Percentiles rank a stretch among this genome's conserved stretches.
Conservation (phyloP, 2,888 invertebrate genomes). For the Acronicta leporina region DNA sequence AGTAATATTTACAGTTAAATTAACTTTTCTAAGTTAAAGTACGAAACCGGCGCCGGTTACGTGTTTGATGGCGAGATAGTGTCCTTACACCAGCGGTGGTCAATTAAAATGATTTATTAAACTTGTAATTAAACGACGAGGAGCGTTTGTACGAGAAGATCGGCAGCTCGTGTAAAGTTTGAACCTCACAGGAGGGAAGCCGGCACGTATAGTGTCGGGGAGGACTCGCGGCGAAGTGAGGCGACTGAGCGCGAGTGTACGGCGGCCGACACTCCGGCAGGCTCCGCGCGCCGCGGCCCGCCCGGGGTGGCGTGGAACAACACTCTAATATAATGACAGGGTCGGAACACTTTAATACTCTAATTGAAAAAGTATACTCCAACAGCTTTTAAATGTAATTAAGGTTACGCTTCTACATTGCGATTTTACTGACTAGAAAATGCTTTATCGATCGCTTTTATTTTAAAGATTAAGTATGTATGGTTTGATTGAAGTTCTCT, state of each 20-base stretch:
- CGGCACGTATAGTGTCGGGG: slow-evolving; percentile 65
- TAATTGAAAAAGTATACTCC: slow-evolving; percentile 88
- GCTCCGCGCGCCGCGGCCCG: slow-evolving; percentile 56
- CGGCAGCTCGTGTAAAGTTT: slow-evolving; percentile 84
- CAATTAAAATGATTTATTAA: slow-evolving; percentile 60
- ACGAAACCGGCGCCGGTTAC: slow-evolving; percentile 24
- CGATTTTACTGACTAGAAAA: slow-evolving; percentile 59
- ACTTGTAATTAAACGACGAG: slow-evolving; percentile 59
- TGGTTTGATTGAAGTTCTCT: too few relatives aligned
- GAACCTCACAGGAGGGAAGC: slow-evolving; percentile 48
- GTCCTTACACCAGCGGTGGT: slow-evolving; percentile 37
- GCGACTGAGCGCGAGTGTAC: slow-evolving; percentile 52
- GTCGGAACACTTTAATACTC: slow-evolving; percentile 88
- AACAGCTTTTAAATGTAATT: slow-evolving; percentile 84
- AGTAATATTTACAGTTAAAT: slow-evolving; percentile 58
- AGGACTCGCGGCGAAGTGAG: slow-evolving; percentile 80
- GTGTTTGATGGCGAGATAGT: slow-evolving; percentile 22
- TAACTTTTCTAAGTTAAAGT: slow-evolving; percentile 45
- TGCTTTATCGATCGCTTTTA: slow-evolving; percentile 43
- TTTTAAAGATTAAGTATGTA: slow-evolving; percentile 21
- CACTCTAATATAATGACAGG: slow-evolving; percentile 89
- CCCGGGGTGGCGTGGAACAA: slow-evolving; percentile 85
- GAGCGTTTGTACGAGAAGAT: slow-evolving; percentile 57
- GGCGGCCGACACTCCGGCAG: slow-evolving; percentile 37
- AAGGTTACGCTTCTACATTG: slow-evolving; percentile 74